Conservation (phyloP, 1,140 invertebrate species). For the Lerema accius region DNA sequence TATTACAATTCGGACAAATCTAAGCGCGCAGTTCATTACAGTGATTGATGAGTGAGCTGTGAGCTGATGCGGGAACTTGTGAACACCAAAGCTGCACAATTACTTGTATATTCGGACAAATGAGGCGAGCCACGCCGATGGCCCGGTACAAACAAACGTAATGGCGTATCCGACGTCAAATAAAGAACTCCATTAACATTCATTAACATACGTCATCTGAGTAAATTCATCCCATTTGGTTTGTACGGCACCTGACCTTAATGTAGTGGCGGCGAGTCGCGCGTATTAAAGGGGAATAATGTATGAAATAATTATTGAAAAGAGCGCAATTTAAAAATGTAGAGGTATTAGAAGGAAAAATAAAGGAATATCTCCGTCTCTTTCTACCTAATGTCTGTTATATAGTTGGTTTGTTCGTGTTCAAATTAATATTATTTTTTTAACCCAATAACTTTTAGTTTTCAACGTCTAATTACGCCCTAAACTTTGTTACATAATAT, state of each 20-base stretch:
- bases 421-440: too few relatives aligned
- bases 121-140: slow-evolving; percentile 15
- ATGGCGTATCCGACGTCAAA: slow-evolving; percentile 27
- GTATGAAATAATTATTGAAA: not conserved
- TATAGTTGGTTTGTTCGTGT: too few relatives aligned
- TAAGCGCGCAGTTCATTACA: slow-evolving; percentile 16
- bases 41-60: slow-evolving; percentile 7
- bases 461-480: too few relatives aligned
- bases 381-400: too few relatives aligned
- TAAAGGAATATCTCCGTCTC: too few relatives aligned
- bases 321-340: too few relatives aligned
- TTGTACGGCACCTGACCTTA: slow-evolving; percentile 26
- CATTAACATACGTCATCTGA: slow-evolving; percentile 34
- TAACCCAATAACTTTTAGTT: too few relatives aligned
- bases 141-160: slow-evolving; percentile 28
- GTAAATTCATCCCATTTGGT: slow-evolving; percentile 32
- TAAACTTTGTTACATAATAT: too few relatives aligned
- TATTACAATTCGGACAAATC: not conserved
- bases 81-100: slow-evolving; percentile 22
- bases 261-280: slow-evolving; percentile 1
- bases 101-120: slow-evolving; percentile 26
- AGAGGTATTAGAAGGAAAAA: too few relatives aligned
- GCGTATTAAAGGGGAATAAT: not conserved
- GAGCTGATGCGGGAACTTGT: not conserved
- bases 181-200: slow-evolving; percentile 36